A percentile compares a stretch with the other conserved stretches of the same genome.
These are phyloP conservation scores for Typhlomys cinereus DNA, from an alignment of 2,113 vertebrate genomes.

Conservation along the genomic window DNA sequence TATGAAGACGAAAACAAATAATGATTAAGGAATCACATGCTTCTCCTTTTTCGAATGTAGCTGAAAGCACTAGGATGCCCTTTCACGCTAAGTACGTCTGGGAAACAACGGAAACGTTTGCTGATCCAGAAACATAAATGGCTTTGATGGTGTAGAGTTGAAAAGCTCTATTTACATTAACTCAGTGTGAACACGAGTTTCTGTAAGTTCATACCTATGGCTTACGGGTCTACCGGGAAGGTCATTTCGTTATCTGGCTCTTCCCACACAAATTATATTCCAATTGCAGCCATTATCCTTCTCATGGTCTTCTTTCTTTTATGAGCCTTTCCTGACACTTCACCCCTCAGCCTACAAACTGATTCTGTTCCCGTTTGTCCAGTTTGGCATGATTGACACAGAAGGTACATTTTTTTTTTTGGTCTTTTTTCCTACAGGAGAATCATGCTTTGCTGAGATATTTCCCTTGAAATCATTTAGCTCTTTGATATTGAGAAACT, in stretches of 20 bases:
- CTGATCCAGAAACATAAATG: constrained; percentile 83
- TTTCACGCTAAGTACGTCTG: constrained; percentile 83
- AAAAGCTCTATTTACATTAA: constrained; percentile 85
- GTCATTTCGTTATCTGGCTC: constrained; percentile 78
- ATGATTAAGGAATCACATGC: background rate
- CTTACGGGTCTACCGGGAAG: constrained; percentile 74
- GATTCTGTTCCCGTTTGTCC: background rate
- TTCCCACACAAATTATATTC: constrained; percentile 76
- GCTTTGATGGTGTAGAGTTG: constrained; percentile 75
- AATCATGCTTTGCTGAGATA: background rate
- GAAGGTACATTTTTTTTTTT: constrained; percentile 1
- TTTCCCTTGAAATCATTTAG: constrained; percentile 27
- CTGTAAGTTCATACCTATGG: constrained; percentile 77
- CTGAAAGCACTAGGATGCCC: constrained; percentile 79
- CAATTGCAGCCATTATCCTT: constrained; percentile 64
- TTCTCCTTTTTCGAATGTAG: constrained; percentile 59
- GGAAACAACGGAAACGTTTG: constrained; percentile 82
- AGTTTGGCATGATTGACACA: background rate
- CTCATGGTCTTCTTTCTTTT: constrained; percentile 72
- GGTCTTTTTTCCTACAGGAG: background rate
- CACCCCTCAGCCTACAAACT: constrained; percentile 24
- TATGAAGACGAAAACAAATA: constrained; percentile 63
- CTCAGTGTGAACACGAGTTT: constrained; percentile 76
- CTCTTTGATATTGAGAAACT: constrained; percentile 16
- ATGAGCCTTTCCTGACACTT: constrained; percentile 60